phyloP scores from a whole-genome alignment of 2,113 vertebrate species.

The Petrocephalus zakoni region DNA sequence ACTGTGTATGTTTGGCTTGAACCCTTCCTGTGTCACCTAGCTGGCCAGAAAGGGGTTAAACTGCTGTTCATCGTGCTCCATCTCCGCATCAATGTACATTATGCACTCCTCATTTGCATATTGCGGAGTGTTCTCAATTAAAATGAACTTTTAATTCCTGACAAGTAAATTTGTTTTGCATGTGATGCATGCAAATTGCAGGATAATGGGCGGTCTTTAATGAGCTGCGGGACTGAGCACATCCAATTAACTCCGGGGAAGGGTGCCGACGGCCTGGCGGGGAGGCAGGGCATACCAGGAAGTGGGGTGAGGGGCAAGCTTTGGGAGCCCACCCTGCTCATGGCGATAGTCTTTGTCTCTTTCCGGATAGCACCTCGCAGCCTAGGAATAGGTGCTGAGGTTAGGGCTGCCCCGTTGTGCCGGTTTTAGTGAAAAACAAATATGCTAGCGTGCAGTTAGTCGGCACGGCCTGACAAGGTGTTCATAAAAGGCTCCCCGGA shows the following conservation, averaged over 20 bases:
- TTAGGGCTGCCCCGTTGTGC: constrained; percentile 40
- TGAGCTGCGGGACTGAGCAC: constrained; percentile 73
- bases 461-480: not conserved
- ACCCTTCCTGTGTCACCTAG: not conserved
- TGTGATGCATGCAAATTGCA: constrained; percentile 93
- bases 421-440: constrained; percentile 55
- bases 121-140: constrained; percentile 97
- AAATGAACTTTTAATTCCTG: constrained; percentile 99
- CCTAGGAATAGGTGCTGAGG: constrained; percentile 63
- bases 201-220: constrained; percentile 88
- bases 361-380: constrained; percentile 25
- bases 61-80: constrained; percentile 63
- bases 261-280: constrained; percentile 27
- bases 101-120: constrained; percentile 95
- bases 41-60: constrained; percentile 70
- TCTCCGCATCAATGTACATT: constrained; percentile 85
- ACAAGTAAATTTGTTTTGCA: constrained; percentile 99
- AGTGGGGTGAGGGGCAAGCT: constrained; percentile 24
- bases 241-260: constrained; percentile 60
- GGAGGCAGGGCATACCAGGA: constrained; percentile 40
- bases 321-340: not conserved
- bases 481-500: not conserved
- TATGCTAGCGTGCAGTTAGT: constrained; percentile 29
- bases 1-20: not conserved
- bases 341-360: constrained; percentile 17